Evolutionary conservation across 2,888 invertebrate genomes (phyloP).

Genomic region (Heteropelma amictum): DNA sequence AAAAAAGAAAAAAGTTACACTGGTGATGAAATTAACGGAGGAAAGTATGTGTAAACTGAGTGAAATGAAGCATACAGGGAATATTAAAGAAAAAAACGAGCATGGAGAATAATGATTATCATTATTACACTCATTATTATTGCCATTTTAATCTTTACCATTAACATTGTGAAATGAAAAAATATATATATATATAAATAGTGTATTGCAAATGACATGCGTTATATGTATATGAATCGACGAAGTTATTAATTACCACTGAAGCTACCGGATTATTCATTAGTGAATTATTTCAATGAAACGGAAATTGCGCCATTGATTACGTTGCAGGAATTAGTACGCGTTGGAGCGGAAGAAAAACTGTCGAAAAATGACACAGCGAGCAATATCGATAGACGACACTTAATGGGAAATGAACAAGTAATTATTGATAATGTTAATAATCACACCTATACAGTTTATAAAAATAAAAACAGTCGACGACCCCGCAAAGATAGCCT

Average conservation of each 20-base stretch:
- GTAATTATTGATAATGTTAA: constrained; percentile 56
- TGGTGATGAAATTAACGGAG: background rate
- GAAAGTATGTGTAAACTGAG: constrained; percentile 15
- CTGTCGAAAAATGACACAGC: constrained; percentile 15
- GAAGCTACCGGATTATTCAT: constrained; percentile 16
- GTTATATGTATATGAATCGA: constrained; percentile 40
- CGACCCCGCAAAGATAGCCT: constrained; percentile 43
- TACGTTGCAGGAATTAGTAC: constrained; percentile 40
- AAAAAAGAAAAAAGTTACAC: constrained; percentile 6
- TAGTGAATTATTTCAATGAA: constrained; percentile 54
- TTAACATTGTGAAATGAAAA: constrained; percentile 27
- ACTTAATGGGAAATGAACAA: constrained; percentile 59
- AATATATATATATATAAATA: constrained; percentile 26
- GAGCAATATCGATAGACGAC: constrained; percentile 51
- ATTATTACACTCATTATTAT: constrained; percentile 38
- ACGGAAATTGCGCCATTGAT: constrained; percentile 22
- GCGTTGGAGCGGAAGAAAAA: constrained; percentile 24
- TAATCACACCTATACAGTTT: constrained; percentile 30
- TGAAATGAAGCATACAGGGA: constrained; percentile 55
- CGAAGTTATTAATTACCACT: constrained; percentile 35
- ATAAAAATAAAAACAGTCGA: constrained; percentile 29
- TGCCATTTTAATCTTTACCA: constrained; percentile 19
- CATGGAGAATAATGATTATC: constrained; percentile 35
- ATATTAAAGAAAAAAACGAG: constrained; percentile 43
- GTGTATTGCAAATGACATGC: constrained; percentile 20